phyloP scores from a whole-genome alignment of 35 echinoderm and acorn worm species.

The Diadema setosum region DNA sequence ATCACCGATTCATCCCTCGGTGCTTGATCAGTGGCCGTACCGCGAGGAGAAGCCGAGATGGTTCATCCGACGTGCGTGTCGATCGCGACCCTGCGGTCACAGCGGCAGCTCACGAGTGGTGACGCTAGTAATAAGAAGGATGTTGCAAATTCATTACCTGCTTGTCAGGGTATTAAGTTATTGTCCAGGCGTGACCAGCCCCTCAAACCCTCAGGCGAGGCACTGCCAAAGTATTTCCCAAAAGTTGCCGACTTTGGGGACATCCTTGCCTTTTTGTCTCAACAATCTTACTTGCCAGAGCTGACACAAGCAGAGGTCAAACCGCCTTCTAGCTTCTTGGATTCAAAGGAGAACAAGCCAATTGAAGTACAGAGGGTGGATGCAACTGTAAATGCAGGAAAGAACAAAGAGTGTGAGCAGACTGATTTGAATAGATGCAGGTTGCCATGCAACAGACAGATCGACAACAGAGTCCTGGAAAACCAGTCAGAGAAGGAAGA shows the following conservation, averaged over 20 bases:
- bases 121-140: slow-evolving; percentile 8
- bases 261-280: background rate
- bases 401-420: background rate
- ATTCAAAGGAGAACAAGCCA: background rate
- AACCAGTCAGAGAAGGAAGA: background rate
- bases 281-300: background rate
- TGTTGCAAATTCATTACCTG: slow-evolving; percentile 26
- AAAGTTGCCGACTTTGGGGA: slow-evolving; percentile 13
- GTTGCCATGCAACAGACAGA: background rate
- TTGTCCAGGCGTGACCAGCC: slow-evolving; percentile 4
- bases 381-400: background rate
- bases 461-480: background rate
- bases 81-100: slow-evolving; percentile 8
- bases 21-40: background rate
- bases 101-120: background rate
- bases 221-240: background rate
- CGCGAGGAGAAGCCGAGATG: background rate
- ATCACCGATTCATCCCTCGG: background rate
- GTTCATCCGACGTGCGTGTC: slow-evolving; percentile 5
- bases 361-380: background rate
- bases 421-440: background rate
- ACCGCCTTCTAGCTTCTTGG: too few species aligned
- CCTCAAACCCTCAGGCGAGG: background rate
- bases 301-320: too few species aligned
- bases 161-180: slow-evolving; percentile 15